phyloP scores from a whole-genome alignment of 2,113 vertebrate genomes.

The Caretta caretta region DNA sequence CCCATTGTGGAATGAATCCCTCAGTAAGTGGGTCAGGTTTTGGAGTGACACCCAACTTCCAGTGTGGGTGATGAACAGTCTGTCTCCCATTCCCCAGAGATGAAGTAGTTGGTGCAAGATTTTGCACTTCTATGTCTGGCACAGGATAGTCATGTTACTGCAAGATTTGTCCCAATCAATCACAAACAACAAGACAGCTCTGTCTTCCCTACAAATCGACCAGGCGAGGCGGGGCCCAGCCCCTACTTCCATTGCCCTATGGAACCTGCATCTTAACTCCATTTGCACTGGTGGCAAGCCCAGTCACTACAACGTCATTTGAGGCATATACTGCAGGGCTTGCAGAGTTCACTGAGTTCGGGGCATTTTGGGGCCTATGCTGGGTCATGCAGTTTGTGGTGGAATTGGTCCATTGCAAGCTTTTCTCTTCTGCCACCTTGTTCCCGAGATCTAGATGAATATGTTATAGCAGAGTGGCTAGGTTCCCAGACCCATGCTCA shows the following conservation, averaged over 20 bases:
- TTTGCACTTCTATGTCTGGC: neutral
- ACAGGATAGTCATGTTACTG: neutral
- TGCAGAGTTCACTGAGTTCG: neutral
- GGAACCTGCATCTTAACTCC: neutral
- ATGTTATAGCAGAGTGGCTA: neutral
- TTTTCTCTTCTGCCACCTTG: neutral
- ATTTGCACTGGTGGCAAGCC: neutral
- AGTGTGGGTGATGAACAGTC: neutral
- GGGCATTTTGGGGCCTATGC: neutral
- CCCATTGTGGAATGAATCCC: neutral
- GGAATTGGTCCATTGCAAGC: neutral
- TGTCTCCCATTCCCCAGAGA: neutral
- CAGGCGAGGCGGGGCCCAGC: neutral
- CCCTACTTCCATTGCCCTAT: neutral
- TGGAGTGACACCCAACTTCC: neutral
- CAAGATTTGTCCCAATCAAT: neutral
- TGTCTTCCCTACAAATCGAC: neutral
- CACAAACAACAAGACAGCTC: neutral
- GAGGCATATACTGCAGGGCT: neutral
- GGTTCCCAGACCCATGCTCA: neutral
- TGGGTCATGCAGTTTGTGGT: neutral
- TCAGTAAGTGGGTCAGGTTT: neutral
- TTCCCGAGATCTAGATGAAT: neutral
- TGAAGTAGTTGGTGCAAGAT: neutral
- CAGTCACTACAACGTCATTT: neutral